Percentiles rank a stretch among this genome's conserved stretches.
Evolutionary conservation across 2,113 vertebrate species (phyloP).

Genomic region (Alligator mississippiensis): DNA sequence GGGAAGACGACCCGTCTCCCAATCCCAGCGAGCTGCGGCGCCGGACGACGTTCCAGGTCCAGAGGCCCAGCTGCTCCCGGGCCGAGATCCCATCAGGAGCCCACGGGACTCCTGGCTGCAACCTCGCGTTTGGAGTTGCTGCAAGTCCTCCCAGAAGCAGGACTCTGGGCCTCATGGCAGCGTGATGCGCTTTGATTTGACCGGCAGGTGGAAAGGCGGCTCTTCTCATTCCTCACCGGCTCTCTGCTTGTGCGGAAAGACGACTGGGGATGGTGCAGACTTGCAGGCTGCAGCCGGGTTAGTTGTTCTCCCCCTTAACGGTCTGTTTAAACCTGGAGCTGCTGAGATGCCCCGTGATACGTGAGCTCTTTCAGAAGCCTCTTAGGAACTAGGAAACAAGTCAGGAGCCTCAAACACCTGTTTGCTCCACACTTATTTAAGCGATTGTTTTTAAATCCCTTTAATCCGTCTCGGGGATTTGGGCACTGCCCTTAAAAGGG

Average conservation of each 20-base stretch:
- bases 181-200: background rate
- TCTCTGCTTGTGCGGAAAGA: background rate
- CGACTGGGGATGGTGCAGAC: background rate
- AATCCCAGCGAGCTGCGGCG: background rate
- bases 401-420: background rate
- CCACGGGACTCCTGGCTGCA: conserved; percentile 8
- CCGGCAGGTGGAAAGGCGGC: background rate
- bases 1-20: background rate
- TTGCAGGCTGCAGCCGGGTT: background rate
- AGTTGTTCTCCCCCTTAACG: background rate
- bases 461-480: background rate
- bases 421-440: background rate
- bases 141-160: background rate
- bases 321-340: too few relatives aligned
- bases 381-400: background rate
- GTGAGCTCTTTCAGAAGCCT: too few relatives aligned
- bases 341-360: too few relatives aligned
- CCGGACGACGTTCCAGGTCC: background rate
- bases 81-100: background rate
- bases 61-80: background rate
- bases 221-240: background rate
- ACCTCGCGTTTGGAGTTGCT: conserved; percentile 21
- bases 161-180: background rate
- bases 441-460: background rate
- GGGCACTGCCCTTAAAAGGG: background rate